Percentiles rank a stretch among this genome's conserved stretches.
These are phyloP conservation scores for Phylloscopus collybita DNA, from an alignment of 2,797 vertebrate species.

Conservation along the genomic window DNA sequence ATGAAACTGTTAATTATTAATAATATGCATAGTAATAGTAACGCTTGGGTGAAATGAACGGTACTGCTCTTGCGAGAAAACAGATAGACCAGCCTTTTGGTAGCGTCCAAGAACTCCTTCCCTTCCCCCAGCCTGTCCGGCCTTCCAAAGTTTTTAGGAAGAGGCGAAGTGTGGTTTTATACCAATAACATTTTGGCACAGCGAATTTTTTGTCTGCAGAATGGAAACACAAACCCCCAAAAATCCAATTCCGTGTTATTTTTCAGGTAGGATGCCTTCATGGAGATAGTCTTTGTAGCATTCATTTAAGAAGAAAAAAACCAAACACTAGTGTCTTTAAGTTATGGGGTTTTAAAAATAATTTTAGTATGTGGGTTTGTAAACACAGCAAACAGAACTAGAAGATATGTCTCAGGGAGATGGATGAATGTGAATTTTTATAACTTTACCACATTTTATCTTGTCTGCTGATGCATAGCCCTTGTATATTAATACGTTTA, in stretches of 20 bases:
- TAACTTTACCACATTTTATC: slow-evolving; percentile 7
- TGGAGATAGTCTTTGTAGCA: neutral
- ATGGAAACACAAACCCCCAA: slow-evolving; percentile 24
- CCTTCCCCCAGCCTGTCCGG: slow-evolving; percentile 60
- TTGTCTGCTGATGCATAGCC: neutral
- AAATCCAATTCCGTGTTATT: neutral
- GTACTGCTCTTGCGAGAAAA: slow-evolving; percentile 9
- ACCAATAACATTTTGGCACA: slow-evolving; percentile 6
- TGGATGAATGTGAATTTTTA: neutral
- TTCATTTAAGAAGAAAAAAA: neutral
- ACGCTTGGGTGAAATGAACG: slow-evolving; percentile 5
- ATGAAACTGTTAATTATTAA: slow-evolving; percentile 63
- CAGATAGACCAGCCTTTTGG: slow-evolving; percentile 58
- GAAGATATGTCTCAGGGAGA: neutral
- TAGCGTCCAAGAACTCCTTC: slow-evolving; percentile 58
- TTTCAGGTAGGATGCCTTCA: slow-evolving; percentile 29
- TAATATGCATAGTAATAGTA: slow-evolving; percentile 57
- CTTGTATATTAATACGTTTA: neutral
- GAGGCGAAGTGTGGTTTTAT: slow-evolving; percentile 35
- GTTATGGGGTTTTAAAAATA: neutral
- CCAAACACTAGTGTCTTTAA: neutral
- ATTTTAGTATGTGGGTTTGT: neutral
- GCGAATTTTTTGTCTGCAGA: neutral
- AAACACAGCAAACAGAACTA: neutral
- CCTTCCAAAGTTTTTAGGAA: slow-evolving; percentile 63